phyloP scores from a whole-genome alignment of 2,797 vertebrate species.

The Echiichthys vipera region DNA sequence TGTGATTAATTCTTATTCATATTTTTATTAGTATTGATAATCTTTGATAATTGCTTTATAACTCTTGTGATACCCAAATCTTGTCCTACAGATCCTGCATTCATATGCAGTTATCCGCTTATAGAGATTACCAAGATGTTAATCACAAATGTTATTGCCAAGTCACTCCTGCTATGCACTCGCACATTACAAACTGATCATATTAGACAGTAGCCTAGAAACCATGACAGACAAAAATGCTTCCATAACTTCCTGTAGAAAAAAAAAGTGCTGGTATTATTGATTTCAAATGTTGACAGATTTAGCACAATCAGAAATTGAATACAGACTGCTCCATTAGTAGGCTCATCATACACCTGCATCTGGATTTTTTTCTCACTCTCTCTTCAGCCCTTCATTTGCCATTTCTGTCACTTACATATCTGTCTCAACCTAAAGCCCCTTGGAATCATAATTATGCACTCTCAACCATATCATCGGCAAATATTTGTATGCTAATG shows the following conservation, averaged over 20 bases:
- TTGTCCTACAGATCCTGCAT: too few relatives aligned
- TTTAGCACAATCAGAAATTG: conserved; percentile 19
- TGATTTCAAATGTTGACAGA: conserved; percentile 46
- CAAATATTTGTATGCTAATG: conserved; percentile 82
- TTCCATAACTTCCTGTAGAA: conserved; percentile 28
- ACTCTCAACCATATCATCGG: conserved; percentile 59
- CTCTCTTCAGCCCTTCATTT: neutral
- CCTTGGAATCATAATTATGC: conserved; percentile 59
- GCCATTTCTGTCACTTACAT: conserved; percentile 22
- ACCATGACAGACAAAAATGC: neutral
- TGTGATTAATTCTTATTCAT: too few relatives aligned
- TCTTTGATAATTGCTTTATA: too few relatives aligned
- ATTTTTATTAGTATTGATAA: too few relatives aligned
- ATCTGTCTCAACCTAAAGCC: conserved; percentile 28
- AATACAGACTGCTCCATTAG: conserved; percentile 46
- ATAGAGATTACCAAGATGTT: neutral
- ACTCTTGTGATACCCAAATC: too few relatives aligned
- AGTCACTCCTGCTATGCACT: neutral
- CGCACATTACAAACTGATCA: neutral
- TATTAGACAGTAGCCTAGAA: neutral
- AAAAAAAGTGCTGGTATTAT: conserved; percentile 1
- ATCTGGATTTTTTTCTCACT: conserved; percentile 3
- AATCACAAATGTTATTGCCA: neutral
- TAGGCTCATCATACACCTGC: conserved; percentile 29
- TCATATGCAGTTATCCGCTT: too few relatives aligned